phyloP scores from a whole-genome alignment of 1,140 invertebrate genomes.

The Gerris buenoi region DNA sequence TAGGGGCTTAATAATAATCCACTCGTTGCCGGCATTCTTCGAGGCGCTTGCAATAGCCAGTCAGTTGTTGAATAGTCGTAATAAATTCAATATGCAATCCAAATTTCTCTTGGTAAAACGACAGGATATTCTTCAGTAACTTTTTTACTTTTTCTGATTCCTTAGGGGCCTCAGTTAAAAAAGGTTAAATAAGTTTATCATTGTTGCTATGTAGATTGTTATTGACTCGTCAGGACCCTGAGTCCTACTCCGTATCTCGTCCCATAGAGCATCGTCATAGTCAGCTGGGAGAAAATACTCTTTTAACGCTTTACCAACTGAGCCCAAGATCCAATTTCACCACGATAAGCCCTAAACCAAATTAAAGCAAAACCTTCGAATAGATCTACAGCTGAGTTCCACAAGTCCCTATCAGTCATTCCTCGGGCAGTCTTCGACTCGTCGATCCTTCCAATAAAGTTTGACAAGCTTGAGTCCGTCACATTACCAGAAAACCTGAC shows the following conservation, averaged over 20 bases:
- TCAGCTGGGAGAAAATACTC: too few species aligned
- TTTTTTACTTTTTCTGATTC: conserved; percentile 21
- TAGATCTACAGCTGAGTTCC: neutral
- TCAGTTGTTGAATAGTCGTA: neutral
- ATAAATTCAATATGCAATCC: neutral
- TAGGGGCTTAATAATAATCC: neutral
- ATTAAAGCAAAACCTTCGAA: conserved; percentile 3
- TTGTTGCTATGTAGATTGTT: conserved; percentile 22
- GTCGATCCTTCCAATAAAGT: neutral
- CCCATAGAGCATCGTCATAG: conserved; percentile 24
- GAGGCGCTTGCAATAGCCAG: neutral
- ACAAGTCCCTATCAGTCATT: neutral
- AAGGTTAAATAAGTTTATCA: conserved; percentile 26
- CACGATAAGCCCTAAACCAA: too few species aligned
- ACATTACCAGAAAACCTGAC: neutral
- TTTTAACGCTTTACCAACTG: neutral
- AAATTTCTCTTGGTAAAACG: conserved; percentile 21
- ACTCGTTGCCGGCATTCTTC: neutral
- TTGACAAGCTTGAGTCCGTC: neutral
- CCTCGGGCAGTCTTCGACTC: neutral
- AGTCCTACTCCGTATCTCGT: conserved; percentile 23
- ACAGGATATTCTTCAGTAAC: conserved; percentile 23
- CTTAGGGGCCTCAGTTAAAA: conserved; percentile 18
- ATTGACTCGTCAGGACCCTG: conserved; percentile 23
- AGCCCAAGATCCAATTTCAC: neutral